phyloP scores from a whole-genome alignment of 1,140 invertebrate species.

The Drosophila paulistorum region DNA sequence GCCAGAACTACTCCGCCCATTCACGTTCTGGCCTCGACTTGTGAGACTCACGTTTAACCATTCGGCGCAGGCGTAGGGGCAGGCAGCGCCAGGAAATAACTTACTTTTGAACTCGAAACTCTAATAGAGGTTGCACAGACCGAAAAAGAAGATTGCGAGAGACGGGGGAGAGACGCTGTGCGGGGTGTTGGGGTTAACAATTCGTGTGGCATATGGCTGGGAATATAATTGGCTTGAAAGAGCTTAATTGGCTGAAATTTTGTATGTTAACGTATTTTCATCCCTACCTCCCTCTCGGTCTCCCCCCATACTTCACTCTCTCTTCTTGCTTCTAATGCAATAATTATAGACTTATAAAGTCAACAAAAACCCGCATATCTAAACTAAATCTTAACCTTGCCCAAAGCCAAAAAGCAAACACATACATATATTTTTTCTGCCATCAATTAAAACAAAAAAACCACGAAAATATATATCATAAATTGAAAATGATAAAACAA shows the following conservation, averaged over 20 bases:
- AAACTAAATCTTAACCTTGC: conserved; percentile 20
- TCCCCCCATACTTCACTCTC: not conserved
- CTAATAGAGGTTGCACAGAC: conserved; percentile 1
- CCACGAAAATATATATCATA: conserved; percentile 32
- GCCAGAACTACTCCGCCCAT: conserved; percentile 65
- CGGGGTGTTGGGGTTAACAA: conserved; percentile 13
- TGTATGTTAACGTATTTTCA: not conserved
- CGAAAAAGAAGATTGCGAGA: not conserved
- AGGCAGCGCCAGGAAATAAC: conserved; percentile 76
- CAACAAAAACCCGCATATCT: conserved; percentile 14
- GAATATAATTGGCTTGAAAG: conserved; percentile 28
- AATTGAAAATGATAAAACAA: conserved; percentile 79
- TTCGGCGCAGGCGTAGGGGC: conserved; percentile 53
- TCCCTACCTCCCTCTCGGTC: not conserved
- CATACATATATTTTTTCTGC: not conserved
- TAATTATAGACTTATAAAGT: conserved; percentile 18
- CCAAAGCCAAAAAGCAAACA: conserved; percentile 4
- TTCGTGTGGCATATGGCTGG: conserved; percentile 56
- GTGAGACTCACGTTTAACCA: conserved; percentile 48
- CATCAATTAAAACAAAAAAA: conserved; percentile 43
- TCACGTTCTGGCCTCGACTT: conserved; percentile 56
- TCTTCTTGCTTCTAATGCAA: conserved; percentile 2
- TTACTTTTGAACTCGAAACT: conserved; percentile 60
- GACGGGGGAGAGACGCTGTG: not conserved
- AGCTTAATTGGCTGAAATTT: conserved; percentile 2